phyloP scores from a whole-genome alignment of 2,797 vertebrate genomes.

The Sebastes cheni region DNA sequence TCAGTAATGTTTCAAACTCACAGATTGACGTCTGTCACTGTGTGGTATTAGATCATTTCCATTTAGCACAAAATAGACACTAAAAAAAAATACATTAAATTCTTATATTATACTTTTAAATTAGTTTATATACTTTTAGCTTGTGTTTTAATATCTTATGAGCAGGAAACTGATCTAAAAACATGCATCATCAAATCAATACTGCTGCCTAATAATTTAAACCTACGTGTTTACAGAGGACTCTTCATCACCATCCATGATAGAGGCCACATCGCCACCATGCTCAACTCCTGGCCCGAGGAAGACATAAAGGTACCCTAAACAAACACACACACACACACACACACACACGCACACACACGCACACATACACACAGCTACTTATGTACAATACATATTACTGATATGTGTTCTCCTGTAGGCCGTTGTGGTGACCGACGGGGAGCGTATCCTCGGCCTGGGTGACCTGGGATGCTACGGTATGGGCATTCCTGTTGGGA shows the following conservation, averaged over 20 bases:
- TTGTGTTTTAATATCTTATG: not conserved
- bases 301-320: conserved; percentile 92
- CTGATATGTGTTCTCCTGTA: conserved; percentile 51
- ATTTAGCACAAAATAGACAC: not conserved
- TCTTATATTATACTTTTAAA: not conserved
- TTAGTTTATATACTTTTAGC: not conserved
- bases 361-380: not conserved
- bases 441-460: conserved; percentile 95
- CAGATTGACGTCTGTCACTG: not conserved
- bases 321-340: not conserved
- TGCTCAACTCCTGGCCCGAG: conserved; percentile 98
- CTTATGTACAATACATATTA: not conserved
- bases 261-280: conserved; percentile 92
- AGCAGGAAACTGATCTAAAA: not conserved
- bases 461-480: conserved; percentile 96
- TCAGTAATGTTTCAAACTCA: not conserved
- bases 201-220: not conserved
- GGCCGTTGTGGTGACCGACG: conserved; percentile 97
- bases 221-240: conserved; percentile 80
- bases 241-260: conserved; percentile 99
- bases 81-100: not conserved
- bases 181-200: not conserved
- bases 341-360: not conserved
- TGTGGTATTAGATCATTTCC: not conserved
- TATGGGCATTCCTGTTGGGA: conserved; percentile 98